A percentile compares a stretch with the other conserved stretches of the same genome.
Evolutionary conservation across 2,113 vertebrate species (phyloP).

Genomic region (Gobiocypris rarus): DNA sequence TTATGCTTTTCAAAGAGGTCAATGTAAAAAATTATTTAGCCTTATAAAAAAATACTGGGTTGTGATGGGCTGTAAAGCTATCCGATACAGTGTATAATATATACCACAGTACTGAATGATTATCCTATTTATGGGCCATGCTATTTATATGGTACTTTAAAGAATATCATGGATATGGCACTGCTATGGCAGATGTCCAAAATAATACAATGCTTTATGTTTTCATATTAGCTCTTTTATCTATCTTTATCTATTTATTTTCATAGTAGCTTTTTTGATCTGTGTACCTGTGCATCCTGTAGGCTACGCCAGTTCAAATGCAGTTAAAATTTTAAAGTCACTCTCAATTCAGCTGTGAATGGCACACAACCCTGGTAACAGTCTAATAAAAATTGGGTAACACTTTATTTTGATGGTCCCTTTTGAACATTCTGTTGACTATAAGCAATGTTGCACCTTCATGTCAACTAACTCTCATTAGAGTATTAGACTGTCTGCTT

Average conservation of each 20-base stretch:
- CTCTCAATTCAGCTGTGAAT: not conserved
- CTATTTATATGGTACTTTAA: not conserved
- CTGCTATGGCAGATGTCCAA: not conserved
- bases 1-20: not conserved
- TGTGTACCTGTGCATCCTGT: not conserved
- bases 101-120: not conserved
- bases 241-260: not conserved
- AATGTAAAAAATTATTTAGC: no score
- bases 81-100: not conserved
- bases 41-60: not conserved
- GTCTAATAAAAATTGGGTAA: no score
- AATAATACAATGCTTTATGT: not conserved
- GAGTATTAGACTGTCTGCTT: no score
- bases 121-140: not conserved
- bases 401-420: no score
- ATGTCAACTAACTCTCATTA: no score
- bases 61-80: not conserved
- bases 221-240: not conserved
- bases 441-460: no score
- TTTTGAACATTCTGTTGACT: no score
- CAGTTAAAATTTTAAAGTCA: not conserved
- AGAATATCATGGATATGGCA: not conserved
- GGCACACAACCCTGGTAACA: not conserved
- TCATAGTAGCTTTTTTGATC: not conserved
- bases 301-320: not conserved